Conservation (phyloP, 2,113 vertebrate genomes). For the Rhea americana region DNA sequence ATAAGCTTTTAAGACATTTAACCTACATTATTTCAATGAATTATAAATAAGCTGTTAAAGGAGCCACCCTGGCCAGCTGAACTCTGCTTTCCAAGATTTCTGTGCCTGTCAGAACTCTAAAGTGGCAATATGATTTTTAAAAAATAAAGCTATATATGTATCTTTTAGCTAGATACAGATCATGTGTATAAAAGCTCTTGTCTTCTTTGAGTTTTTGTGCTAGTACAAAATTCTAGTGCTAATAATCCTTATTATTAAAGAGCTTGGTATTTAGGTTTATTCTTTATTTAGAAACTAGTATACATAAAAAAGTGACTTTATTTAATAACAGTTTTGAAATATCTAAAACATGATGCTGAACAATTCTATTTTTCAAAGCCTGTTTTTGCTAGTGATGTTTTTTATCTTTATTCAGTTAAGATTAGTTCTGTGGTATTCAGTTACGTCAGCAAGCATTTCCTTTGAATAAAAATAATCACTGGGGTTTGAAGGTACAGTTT, state of each 20-base stretch:
- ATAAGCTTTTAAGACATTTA: not conserved
- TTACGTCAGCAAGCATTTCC: not conserved
- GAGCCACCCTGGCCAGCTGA: not conserved
- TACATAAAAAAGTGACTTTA: not conserved
- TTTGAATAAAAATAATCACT: slow-evolving; percentile 4
- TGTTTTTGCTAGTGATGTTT: slow-evolving; percentile 20
- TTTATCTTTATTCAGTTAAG: not conserved
- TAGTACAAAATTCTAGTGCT: not conserved
- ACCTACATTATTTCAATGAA: not conserved
- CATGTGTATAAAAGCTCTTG: not conserved
- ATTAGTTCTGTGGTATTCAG: not conserved
- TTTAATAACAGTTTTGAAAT: not conserved
- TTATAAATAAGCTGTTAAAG: not conserved
- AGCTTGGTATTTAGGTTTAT: not conserved
- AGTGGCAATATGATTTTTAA: not conserved
- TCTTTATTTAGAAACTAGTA: not conserved
- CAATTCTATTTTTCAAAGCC: not conserved
- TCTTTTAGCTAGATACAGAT: not conserved
- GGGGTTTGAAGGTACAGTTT: not conserved
- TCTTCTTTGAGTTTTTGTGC: not conserved
- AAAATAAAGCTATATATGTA: not conserved
- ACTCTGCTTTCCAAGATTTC: not conserved
- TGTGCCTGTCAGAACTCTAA: not conserved
- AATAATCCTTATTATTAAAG: not conserved
- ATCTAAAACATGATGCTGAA: not conserved